A percentile compares a stretch with the other conserved stretches of the same genome.
These are phyloP conservation scores for Tokudaia muenninki DNA, from an alignment of 2,797 vertebrate species.

Conservation along the genomic window DNA sequence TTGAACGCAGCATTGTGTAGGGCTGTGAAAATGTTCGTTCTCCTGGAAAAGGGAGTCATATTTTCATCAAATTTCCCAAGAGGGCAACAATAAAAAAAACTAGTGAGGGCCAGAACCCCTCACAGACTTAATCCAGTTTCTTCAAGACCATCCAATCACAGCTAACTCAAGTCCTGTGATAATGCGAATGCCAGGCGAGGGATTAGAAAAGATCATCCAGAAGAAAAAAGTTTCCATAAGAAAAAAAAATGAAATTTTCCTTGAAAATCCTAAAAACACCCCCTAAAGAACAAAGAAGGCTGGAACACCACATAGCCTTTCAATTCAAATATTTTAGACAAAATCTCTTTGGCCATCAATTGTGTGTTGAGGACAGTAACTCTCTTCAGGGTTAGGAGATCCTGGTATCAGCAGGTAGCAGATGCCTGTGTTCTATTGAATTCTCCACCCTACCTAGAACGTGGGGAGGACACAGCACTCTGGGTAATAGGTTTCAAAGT, in stretches of 20 bases:
- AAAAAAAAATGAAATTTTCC: conserved; percentile 39
- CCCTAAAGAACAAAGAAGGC: not conserved
- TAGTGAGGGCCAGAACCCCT: conserved; percentile 5
- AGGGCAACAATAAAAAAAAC: conserved; percentile 34
- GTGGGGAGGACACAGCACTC: not conserved
- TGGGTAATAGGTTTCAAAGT: not conserved
- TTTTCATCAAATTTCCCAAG: conserved; percentile 66
- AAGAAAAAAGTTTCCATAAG: conserved; percentile 42
- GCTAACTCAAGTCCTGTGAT: not conserved
- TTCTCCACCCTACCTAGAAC: not conserved
- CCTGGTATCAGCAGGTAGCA: not conserved
- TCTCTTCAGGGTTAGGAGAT: not conserved
- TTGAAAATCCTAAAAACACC: conserved; percentile 48
- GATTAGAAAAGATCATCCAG: conserved; percentile 18
- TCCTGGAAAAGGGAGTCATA: conserved; percentile 37
- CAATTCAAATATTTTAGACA: conserved; percentile 7
- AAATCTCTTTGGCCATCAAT: not conserved
- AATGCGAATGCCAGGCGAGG: not conserved
- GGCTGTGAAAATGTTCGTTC: conserved; percentile 21
- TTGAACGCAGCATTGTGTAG: conserved; percentile 14
- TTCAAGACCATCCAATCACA: not conserved
- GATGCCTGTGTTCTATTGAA: not conserved
- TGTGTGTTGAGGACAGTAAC: not conserved
- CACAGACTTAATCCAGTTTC: conserved; percentile 56
- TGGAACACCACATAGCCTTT: not conserved